These are phyloP conservation scores for Amblyopsis rosae DNA, from an alignment of 2,113 vertebrate genomes.

Conservation along the genomic window DNA sequence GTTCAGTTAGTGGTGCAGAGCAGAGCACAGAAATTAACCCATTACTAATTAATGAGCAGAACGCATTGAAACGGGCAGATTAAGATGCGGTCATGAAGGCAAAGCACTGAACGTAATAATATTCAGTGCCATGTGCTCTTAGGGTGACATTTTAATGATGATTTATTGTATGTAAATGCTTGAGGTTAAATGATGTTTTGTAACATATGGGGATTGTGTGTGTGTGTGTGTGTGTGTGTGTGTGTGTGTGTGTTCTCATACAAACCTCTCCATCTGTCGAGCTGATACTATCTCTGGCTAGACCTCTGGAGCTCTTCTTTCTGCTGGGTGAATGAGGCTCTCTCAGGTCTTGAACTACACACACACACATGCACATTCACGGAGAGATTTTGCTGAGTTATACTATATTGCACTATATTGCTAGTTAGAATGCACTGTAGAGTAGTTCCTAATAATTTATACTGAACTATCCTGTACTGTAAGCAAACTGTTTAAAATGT, in stretches of 20 bases:
- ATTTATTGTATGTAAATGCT: no score
- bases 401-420: no score
- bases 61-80: conserved; percentile 26
- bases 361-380: conserved; percentile 19
- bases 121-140: no score
- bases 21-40: conserved; percentile 47
- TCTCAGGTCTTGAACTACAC: conserved; percentile 35
- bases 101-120: conserved; percentile 8
- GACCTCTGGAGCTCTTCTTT: conserved; percentile 74
- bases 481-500: no score
- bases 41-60: conserved; percentile 31
- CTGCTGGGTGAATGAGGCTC: conserved; percentile 66
- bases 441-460: no score
- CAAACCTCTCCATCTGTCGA: conserved; percentile 86
- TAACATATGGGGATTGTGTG: conserved; percentile 1
- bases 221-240: neutral
- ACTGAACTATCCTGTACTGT: neutral
- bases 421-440: no score
- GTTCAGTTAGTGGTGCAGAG: conserved; percentile 37
- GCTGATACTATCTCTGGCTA: conserved; percentile 80
- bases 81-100: conserved; percentile 25
- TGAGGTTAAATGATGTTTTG: no score
- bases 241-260: conserved; percentile 41
- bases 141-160: no score
- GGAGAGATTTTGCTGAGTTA: neutral